Evolutionary conservation across 2,797 vertebrate species (phyloP), one percentile per base, ranked within the genome.

Genomic region (Aeoliscus strigatus): DNA sequence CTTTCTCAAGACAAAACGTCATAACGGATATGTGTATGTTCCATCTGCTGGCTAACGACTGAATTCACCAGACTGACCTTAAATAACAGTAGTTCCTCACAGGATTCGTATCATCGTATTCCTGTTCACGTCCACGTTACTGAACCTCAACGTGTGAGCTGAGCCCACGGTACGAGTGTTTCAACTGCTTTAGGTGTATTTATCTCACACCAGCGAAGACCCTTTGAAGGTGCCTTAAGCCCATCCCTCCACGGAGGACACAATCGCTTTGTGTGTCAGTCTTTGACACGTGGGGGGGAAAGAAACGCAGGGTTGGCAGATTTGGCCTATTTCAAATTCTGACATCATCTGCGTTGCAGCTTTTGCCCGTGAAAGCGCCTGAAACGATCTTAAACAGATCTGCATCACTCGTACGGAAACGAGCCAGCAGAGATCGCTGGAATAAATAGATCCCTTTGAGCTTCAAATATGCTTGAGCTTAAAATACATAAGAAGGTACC

Each of bases 261-360:
- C 33, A 23, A 27, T 51, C 25, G 39, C 37, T 31, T 40, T 51
- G 15, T 30, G 30, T 28, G 8, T 33, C 17, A 14, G n/a, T 21
- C 18, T 31, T 26, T 35, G 1, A 58, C 52, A 32, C 38, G 12
- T 58, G 43, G 17, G n/a, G n/a, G n/a, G n/a, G n/a, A n/a, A n/a
- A 56, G 64, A 80, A 70, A 51, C 26, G 64, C 75, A 45, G 73
- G 47, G 55, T 11, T 12, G 39, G 72, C 76, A 30, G 54, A 75
- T 75, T 78, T 54, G 18, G 2, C 47, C 33, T 12, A 52, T 77
- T 80, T 81, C 8, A 48, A 42, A 81, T 73, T 77, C 75, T 78
- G 77, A 79, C 77, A 69, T 78, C 72, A 77, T 57, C 51, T 28
- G 7, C 51, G 50, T 47, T 60, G 41, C 35, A 31, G 63, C 36